Evolutionary conservation across 30 jellyfish, hydroid and myxozoan species (phyloP).

Genomic region (Turritopsis dohrnii): DNA sequence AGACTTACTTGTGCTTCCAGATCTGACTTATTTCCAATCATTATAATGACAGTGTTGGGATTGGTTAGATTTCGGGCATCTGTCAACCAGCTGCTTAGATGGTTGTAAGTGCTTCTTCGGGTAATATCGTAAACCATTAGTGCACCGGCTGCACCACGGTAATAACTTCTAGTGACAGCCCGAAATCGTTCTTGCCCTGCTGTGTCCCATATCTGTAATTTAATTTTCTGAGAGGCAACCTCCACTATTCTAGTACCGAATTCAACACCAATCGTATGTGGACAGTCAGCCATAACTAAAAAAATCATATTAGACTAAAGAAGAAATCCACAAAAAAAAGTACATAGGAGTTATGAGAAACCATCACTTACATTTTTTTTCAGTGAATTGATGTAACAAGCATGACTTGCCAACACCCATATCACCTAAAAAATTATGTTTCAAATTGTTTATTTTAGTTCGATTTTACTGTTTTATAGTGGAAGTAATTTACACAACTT

Average conservation of each 20-base stretch:
- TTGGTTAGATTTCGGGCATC: constrained; percentile 95
- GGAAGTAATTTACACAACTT: too few species aligned
- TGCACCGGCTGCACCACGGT: constrained; percentile 99
- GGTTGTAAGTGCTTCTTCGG: constrained; percentile 98
- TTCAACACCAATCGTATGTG: constrained; percentile 98
- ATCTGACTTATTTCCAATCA: constrained; percentile 99
- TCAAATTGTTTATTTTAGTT: background rate
- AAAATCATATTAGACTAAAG: background rate
- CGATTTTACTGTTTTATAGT: too few species aligned
- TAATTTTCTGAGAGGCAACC: constrained; percentile 95
- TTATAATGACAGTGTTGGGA: constrained; percentile 94
- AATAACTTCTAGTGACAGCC: constrained; percentile 97
- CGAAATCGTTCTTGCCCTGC: constrained; percentile 95
- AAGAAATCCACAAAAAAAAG: background rate
- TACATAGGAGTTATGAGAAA: background rate
- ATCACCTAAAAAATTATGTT: constrained; percentile 60
- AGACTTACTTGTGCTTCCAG: constrained; percentile 89
- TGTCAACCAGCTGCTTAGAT: constrained; percentile 96
- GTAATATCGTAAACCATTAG: constrained; percentile 97
- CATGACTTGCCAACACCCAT: constrained; percentile 99
- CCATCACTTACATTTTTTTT: constrained; percentile 82
- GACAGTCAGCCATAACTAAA: constrained; percentile 98
- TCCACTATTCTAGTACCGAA: constrained; percentile 98
- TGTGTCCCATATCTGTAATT: constrained; percentile 96
- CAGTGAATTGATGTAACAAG: constrained; percentile 91